Conservation (phyloP, 1,140 invertebrate genomes). For the Phymorhynchus buccinoides region DNA sequence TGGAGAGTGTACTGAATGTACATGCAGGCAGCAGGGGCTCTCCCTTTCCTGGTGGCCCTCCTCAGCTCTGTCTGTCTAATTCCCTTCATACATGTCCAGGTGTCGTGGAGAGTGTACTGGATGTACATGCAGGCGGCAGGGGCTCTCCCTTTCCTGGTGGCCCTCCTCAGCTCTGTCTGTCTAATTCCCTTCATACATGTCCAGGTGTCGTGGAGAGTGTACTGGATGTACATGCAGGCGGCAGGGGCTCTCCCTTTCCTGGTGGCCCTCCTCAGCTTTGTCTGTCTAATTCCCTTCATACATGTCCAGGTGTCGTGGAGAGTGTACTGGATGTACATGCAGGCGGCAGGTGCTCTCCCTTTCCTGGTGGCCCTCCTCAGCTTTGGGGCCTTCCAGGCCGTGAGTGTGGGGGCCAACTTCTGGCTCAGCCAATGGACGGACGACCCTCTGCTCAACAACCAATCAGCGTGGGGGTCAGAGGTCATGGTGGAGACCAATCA, state of each 20-base stretch:
- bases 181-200: not conserved
- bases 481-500: slow-evolving; percentile 46
- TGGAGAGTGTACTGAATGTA: too few species aligned
- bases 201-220: slow-evolving; percentile 53
- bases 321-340: slow-evolving; percentile 56
- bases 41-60: too few species aligned
- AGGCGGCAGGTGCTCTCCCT: slow-evolving; percentile 85
- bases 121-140: too few species aligned
- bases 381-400: slow-evolving; percentile 58
- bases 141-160: too few species aligned
- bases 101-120: too few species aligned
- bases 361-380: slow-evolving; percentile 72
- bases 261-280: too few species aligned
- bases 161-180: not conserved
- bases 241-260: too few species aligned
- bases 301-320: slow-evolving; percentile 52
- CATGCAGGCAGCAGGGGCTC: too few species aligned
- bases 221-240: not conserved
- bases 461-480: slow-evolving; percentile 36
- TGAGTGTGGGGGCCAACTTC: slow-evolving; percentile 60
- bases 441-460: slow-evolving; percentile 58
- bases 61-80: too few species aligned
- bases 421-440: slow-evolving; percentile 70
- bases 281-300: not conserved
- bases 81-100: too few species aligned